Evolutionary conservation across 2,113 vertebrate species (phyloP).

Genomic region (Eulemur rufifrons): DNA sequence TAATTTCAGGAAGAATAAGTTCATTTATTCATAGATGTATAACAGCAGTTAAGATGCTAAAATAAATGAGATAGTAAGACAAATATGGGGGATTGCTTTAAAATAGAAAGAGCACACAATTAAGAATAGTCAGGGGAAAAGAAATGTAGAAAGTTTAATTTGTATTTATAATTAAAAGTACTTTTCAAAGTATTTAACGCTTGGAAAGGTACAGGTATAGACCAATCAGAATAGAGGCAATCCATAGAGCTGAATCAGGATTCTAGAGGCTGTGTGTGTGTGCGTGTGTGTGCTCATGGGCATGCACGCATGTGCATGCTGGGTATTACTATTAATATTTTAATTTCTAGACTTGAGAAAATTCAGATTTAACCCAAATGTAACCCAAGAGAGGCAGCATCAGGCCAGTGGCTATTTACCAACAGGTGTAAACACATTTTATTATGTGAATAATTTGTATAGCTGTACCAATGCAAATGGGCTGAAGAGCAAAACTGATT

Average conservation of each 20-base stretch:
- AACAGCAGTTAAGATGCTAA: neutral
- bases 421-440: neutral
- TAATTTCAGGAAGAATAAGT: neutral
- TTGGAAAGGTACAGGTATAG: neutral
- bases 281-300: neutral
- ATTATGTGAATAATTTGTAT: neutral
- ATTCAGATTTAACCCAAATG: neutral
- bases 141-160: neutral
- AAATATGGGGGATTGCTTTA: neutral
- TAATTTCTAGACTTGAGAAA: neutral
- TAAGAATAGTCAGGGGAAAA: neutral
- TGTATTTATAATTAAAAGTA: neutral
- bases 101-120: neutral
- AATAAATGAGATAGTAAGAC: neutral
- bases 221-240: neutral
- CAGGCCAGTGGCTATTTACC: neutral
- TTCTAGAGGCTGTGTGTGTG: neutral
- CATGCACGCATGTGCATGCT: neutral
- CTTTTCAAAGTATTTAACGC: neutral
- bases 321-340: neutral
- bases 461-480: neutral
- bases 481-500: neutral
- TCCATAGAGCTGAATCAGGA: neutral
- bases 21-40: neutral
- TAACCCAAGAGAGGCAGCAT: neutral